Conservation (phyloP, 2,888 invertebrate genomes). For the Mesorhabditis belari region DNA sequence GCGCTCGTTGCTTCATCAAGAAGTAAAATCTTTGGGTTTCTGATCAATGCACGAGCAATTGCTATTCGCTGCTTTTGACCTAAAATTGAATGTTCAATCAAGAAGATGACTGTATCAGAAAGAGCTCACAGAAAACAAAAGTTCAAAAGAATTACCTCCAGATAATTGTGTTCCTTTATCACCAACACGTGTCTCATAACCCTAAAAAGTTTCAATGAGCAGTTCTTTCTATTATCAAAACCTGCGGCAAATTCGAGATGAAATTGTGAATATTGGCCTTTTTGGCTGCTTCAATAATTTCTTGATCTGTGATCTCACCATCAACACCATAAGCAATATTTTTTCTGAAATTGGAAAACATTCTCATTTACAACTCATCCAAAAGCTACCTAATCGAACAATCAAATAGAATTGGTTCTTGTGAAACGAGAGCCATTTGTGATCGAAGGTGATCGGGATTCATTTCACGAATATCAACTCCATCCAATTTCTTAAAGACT, state of each 20-base stretch:
- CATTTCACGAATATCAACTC: conserved; percentile 42
- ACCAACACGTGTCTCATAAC: conserved; percentile 54
- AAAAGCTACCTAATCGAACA: conserved; percentile 39
- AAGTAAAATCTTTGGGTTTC: conserved; percentile 53
- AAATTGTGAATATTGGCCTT: conserved; percentile 57
- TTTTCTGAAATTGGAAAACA: conserved; percentile 9
- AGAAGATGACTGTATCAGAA: conserved; percentile 1
- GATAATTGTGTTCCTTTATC: conserved; percentile 55
- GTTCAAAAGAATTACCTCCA: too few relatives aligned
- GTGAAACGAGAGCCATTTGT: conserved; percentile 80
- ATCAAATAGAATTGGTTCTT: conserved; percentile 71
- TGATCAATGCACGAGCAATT: conserved; percentile 55
- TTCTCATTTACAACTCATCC: background rate
- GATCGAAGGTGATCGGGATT: conserved; percentile 65
- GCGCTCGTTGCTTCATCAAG: conserved; percentile 51
- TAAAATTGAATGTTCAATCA: background rate
- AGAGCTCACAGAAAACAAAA: background rate
- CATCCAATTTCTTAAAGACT: conserved; percentile 45
- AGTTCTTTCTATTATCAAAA: conserved; percentile 1
- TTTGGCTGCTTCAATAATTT: conserved; percentile 53
- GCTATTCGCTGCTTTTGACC: conserved; percentile 56
- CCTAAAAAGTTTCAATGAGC: conserved; percentile 9
- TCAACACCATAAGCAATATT: conserved; percentile 30
- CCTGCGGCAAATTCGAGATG: conserved; percentile 53
- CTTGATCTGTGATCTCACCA: conserved; percentile 35